phyloP scores from a whole-genome alignment of 92 coral and sea anemone genomes.

The Pocillopora meandrina region DNA sequence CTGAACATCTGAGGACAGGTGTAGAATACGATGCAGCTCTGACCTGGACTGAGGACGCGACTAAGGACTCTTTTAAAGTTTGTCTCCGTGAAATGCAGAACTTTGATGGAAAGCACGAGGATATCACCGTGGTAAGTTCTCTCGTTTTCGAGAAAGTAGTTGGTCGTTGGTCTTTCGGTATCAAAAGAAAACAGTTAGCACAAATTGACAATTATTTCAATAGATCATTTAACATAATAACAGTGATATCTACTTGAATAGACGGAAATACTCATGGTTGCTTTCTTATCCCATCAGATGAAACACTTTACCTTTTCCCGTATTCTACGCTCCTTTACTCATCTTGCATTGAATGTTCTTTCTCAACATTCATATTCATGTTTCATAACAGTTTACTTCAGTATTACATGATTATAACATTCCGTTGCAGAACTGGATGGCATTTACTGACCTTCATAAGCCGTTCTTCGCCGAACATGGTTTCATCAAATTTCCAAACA shows the following conservation, averaged over 20 bases:
- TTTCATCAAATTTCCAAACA: constrained; percentile 39
- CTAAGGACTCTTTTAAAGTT: neutral
- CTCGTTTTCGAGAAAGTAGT: neutral
- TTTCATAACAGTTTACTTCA: too few relatives aligned
- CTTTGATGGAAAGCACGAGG: constrained; percentile 4
- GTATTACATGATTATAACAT: neutral
- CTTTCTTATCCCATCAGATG: too few relatives aligned
- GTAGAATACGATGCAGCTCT: neutral
- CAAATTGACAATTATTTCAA: too few relatives aligned
- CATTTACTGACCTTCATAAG: constrained; percentile 35
- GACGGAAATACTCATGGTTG: too few relatives aligned
- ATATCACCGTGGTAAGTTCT: neutral
- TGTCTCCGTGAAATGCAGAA: constrained; percentile 3
- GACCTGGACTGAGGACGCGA: neutral
- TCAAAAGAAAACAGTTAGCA: too few relatives aligned
- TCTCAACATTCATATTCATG: too few relatives aligned
- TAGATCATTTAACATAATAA: too few relatives aligned
- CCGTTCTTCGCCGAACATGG: constrained; percentile 46
- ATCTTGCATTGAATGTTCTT: too few relatives aligned
- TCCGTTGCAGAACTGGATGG: constrained; percentile 57
- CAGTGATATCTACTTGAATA: too few relatives aligned
- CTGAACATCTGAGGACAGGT: neutral
- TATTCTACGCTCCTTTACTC: too few relatives aligned
- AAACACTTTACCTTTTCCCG: too few relatives aligned
- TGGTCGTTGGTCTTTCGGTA: too few relatives aligned